Percentiles rank a stretch among this genome's conserved stretches.
Conservation (phyloP, 1,140 invertebrate species). For the Cyrtorhinus lividipennis region DNA sequence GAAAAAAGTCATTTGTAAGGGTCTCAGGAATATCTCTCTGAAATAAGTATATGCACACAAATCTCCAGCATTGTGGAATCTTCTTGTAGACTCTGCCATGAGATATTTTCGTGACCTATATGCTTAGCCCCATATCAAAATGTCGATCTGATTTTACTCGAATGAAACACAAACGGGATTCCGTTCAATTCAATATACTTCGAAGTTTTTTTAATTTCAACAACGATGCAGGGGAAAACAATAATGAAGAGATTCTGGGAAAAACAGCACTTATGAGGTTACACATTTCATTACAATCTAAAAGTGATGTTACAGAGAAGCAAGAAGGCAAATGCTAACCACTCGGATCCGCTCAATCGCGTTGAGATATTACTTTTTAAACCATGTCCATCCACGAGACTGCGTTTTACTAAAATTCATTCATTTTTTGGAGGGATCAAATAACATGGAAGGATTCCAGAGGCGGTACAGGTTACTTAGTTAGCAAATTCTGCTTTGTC, state of each 20-base stretch:
- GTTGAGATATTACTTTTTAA: not conserved
- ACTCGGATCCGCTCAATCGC: not conserved
- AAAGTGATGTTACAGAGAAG: constrained; percentile 3
- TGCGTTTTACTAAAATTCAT: not conserved
- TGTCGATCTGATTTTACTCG: no score
- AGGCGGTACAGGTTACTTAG: constrained; percentile 5
- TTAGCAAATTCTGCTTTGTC: not conserved
- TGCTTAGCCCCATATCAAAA: no score
- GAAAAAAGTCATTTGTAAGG: no score
- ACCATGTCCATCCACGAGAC: not conserved
- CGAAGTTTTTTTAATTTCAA: constrained; percentile 2
- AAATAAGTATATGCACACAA: no score
- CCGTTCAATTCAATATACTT: no score
- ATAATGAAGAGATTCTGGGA: not conserved
- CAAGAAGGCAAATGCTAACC: constrained; percentile 2
- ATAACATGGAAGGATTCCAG: constrained; percentile 9
- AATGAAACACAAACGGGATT: no score
- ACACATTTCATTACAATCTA: not conserved
- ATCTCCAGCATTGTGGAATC: no score
- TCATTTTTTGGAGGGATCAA: constrained; percentile 1
- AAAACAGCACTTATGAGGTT: not conserved
- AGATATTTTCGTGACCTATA: no score
- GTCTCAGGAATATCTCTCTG: no score
- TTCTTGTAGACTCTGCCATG: no score
- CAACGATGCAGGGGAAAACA: not conserved